A percentile compares a stretch with the other conserved stretches of the same genome.
These are phyloP conservation scores for Cichladusa arquata DNA, from an alignment of 2,113 vertebrate species.

Conservation along the genomic window DNA sequence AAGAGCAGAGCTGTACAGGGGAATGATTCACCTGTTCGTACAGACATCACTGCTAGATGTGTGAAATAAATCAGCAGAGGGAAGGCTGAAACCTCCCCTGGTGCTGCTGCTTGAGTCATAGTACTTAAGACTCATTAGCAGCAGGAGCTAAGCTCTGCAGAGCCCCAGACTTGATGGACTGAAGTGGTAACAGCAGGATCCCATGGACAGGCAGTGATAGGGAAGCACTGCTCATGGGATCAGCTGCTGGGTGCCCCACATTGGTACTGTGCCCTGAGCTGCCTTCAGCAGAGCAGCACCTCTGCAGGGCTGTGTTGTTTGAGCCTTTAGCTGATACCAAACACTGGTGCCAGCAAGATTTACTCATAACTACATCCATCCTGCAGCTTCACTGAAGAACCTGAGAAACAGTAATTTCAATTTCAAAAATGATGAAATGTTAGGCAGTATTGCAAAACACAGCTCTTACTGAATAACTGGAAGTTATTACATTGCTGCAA, in stretches of 20 bases:
- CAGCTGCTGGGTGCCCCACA: background rate
- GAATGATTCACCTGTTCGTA: fast-evolving
- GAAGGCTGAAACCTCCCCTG: background rate
- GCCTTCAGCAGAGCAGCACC: background rate
- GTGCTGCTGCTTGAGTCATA: background rate
- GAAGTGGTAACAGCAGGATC: background rate
- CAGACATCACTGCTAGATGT: background rate
- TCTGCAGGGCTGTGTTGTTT: background rate
- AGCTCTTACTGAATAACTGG: background rate
- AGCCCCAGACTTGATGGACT: background rate
- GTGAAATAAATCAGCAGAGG: background rate
- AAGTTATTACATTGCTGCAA: background rate
- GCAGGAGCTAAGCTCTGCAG: background rate
- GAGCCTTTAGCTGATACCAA: background rate
- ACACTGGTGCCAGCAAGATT: background rate
- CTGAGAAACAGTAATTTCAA: background rate
- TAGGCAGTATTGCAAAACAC: background rate
- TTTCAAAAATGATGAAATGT: background rate
- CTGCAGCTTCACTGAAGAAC: background rate
- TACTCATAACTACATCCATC: background rate
- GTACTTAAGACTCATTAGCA: background rate
- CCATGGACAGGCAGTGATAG: fast-evolving
- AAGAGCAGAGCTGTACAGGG: background rate
- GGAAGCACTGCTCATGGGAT: background rate
- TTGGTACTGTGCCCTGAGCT: background rate